Base-by-base conservation (phyloP, 1,140 invertebrate genomes). In the Gonioctena quinquepunctata region DNA sequence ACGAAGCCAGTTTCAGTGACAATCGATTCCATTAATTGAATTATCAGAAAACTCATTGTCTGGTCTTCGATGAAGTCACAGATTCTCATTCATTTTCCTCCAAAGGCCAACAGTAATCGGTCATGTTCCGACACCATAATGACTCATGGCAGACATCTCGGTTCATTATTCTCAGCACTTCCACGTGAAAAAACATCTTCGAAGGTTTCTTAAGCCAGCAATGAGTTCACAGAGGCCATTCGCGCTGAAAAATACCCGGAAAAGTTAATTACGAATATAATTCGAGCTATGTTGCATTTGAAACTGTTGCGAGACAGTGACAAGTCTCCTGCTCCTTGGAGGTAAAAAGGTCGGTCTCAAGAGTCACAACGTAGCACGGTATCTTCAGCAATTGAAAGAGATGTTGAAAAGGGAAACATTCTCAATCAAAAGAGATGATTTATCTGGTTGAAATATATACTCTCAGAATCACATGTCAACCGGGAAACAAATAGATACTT, bases 181-280 rank as follows among this genome's bases (percentile, higher is more conserved):
- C 33, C n/a, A 57, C 54, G 19, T 57, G 25, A 57, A 57, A 57
- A 57, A 57, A 25, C 22, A 22, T n/a, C 54, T 8, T 57, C 54
- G 21, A 57, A 57, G 54, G 54, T 57, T 57, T 57, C 21, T 13
- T 57, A 57, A 42, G 33, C 33, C 0, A 18, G 13, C 54, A 49
- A 54, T 25, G 22, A 25, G 63, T 66, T 66, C 33, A 54, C 27
- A 25, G 26, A 66, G 42, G 49, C 50, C 23, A 16, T 54, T 11
- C 21, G 21, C 4, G 33, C 21, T 22, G 63, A 66, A 66, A 62
- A 66, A 66, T 66, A 54, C 63, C 54, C 54, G 25, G 50, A 66
- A 66, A 66, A 54, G 63, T 66, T 66, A 66, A 66, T 66, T 66
- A 66, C 33, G 63, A 16, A 26, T 16, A 54, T 66, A 66, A 66